These are phyloP conservation scores for Diprion similis DNA, from an alignment of 1,140 invertebrate genomes.

Conservation along the genomic window DNA sequence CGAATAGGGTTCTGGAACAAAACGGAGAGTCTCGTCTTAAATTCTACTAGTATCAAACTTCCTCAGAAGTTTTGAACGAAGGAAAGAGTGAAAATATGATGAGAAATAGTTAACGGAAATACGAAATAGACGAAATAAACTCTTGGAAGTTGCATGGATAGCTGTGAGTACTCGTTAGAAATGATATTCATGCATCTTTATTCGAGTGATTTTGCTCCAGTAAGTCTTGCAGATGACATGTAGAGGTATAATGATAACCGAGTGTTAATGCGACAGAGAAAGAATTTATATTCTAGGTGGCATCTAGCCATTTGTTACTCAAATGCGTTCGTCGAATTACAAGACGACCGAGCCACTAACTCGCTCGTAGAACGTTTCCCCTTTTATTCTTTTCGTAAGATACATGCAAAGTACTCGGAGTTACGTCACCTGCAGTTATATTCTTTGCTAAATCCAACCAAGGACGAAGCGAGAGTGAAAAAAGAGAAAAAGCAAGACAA, in stretches of 20 bases:
- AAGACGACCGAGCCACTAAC: neutral
- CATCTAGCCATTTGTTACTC: neutral
- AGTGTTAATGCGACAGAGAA: neutral
- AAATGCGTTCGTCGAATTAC: neutral
- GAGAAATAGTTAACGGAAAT: no score
- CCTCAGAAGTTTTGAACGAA: no score
- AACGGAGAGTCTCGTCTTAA: no score
- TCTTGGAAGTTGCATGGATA: no score
- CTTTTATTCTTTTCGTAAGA: constrained; percentile 5
- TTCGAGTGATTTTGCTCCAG: no score
- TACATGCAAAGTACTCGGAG: constrained; percentile 1
- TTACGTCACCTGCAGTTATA: neutral
- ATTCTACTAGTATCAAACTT: no score
- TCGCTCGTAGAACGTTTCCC: neutral
- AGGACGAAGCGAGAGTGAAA: neutral
- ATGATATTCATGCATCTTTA: no score
- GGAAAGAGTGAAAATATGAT: no score
- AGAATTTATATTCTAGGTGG: neutral
- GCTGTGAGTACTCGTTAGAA: no score
- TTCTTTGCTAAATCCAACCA: neutral
- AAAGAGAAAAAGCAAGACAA: neutral
- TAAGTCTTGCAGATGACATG: no score
- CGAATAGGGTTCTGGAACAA: no score
- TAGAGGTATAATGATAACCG: neutral
- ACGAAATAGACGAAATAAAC: no score